Percentiles rank a stretch among this genome's conserved stretches.
Conservation (phyloP, 2,113 vertebrate genomes). For the Ctenomys sociabilis region DNA sequence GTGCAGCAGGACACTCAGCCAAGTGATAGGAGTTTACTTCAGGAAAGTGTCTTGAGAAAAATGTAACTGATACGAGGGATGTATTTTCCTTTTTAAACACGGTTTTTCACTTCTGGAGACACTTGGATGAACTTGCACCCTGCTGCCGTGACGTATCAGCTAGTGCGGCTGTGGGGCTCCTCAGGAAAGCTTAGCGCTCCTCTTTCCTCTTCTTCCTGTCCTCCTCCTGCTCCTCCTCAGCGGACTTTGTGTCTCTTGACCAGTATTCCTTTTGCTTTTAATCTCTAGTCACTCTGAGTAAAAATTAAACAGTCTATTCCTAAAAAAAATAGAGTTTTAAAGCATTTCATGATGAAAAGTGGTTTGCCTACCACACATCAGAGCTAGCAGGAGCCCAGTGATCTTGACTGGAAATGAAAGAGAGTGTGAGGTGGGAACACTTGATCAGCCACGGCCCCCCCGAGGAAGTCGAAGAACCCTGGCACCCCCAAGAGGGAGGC, state of each 20-base stretch:
- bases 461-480: fast-evolving
- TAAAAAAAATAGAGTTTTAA: not conserved
- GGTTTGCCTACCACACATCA: not conserved
- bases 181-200: not conserved
- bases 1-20: no score
- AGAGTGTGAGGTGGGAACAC: not conserved
- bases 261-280: not conserved
- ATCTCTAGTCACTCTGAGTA: not conserved
- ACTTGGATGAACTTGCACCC: not conserved
- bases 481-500: fast-evolving
- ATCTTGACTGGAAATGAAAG: no score
- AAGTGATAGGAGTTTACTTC: fast-evolving
- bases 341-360: not conserved
- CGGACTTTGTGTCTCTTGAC: not conserved
- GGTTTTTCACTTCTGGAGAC: not conserved
- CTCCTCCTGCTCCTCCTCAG: not conserved
- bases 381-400: not conserved
- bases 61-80: not conserved
- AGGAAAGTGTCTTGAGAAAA: not conserved
- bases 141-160: not conserved
- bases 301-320: not conserved
- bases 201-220: not conserved
- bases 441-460: fast-evolving
- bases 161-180: not conserved
- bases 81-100: not conserved